Conservation (phyloP, 2,888 invertebrate species). For the Eumerus sabulonum region DNA sequence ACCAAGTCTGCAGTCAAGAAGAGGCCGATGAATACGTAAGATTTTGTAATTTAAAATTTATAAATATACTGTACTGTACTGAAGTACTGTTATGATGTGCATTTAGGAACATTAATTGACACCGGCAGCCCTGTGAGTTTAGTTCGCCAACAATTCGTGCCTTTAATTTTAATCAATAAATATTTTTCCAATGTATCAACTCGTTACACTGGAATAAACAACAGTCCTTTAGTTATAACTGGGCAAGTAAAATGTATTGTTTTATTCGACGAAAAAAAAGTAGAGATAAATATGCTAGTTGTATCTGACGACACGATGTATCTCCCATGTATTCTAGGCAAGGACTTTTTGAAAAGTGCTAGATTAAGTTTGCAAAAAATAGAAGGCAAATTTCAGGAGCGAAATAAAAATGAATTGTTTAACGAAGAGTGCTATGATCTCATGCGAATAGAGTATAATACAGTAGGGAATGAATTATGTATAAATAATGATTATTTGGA, state of each 20-base stretch:
- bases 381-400: not conserved
- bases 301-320: not conserved
- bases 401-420: not conserved
- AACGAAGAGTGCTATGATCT: not conserved
- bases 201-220: conserved; percentile 1
- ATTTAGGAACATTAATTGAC: conserved; percentile 29
- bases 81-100: conserved; percentile 10
- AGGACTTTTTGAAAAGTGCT: conserved; percentile 15
- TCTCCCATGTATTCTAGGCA: not conserved
- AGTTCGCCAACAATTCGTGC: conserved; percentile 24
- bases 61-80: not conserved
- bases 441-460: not conserved
- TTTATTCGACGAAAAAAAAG: conserved; percentile 4
- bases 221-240: not conserved
- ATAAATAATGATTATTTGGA: conserved; percentile 4
- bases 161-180: conserved; percentile 7
- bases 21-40: conserved; percentile 34
- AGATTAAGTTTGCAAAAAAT: conserved; percentile 11
- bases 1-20: conserved; percentile 1
- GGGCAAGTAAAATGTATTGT: conserved; percentile 14
- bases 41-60: conserved; percentile 18
- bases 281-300: conserved; percentile 1
- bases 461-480: not conserved
- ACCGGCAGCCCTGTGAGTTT: conserved; percentile 28
- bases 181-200: not conserved